Percentiles rank a stretch among this genome's conserved stretches.
These are phyloP conservation scores for Apostichopus japonicus DNA, from an alignment of 35 echinoderm and acorn worm species.

Conservation along the genomic window DNA sequence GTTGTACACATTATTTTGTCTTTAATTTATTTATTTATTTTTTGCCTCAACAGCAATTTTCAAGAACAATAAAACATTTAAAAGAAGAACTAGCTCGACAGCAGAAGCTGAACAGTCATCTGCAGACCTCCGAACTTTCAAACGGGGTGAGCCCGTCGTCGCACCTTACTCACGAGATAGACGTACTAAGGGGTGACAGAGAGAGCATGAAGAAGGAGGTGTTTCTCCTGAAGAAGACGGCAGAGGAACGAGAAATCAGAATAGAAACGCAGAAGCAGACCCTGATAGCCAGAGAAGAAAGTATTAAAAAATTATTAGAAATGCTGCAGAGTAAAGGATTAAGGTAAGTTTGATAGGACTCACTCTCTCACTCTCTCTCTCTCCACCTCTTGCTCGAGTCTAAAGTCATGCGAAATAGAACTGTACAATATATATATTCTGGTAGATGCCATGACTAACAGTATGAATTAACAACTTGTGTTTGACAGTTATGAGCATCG, in stretches of 20 bases:
- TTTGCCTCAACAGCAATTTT: constrained; percentile 77
- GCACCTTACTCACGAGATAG: constrained; percentile 73
- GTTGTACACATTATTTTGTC: no score
- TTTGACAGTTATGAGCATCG: no score
- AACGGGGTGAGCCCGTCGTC: constrained; percentile 55
- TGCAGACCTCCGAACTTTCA: constrained; percentile 76
- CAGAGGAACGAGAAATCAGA: constrained; percentile 95
- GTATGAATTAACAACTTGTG: no score
- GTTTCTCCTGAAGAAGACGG: constrained; percentile 95
- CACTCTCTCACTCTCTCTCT: no score
- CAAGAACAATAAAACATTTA: constrained; percentile 78
- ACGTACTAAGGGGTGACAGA: constrained; percentile 68
- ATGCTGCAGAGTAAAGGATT: constrained; percentile 99
- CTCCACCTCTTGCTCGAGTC: no score
- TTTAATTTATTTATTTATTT: background rate
- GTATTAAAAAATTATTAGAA: constrained; percentile 98
- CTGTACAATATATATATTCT: no score
- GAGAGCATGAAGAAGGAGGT: constrained; percentile 85
- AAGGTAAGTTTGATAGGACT: constrained; percentile 34
- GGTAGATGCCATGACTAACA: no score
- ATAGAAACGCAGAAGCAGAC: constrained; percentile 99
- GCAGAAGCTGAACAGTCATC: constrained; percentile 71
- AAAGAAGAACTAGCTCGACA: constrained; percentile 88
- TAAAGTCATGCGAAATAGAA: no score
- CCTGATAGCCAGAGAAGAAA: constrained; percentile 85